Base-by-base conservation (phyloP, 2,888 invertebrate genomes). In the Drosophila rellima region DNA sequence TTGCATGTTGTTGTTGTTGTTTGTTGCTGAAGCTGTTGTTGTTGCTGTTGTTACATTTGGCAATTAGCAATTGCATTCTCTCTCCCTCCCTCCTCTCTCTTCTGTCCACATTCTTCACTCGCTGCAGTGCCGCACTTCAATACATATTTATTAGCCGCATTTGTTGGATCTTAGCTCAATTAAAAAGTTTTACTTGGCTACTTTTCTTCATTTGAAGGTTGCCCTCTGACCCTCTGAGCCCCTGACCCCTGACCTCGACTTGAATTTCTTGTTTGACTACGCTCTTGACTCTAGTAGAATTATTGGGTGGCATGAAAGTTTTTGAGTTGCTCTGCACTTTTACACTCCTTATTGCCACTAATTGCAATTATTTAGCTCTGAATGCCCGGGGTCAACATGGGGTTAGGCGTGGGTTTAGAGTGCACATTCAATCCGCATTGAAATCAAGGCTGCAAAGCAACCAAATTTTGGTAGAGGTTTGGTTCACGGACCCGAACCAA, bases 81-180 rank as follows among this genome's bases (percentile, higher is more conserved):
- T 51, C 45, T 60, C 52, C 61, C n/a, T 17, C 10, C 26, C 48
- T 70, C 51, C 35, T 35, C 33, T 44, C 45, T 62, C 51, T 4
- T 62, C 51, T 4, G 5, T 23, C 0, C 23, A 7, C 23, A 0
- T 6, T 23, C 23, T 26, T 35, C 31, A 40, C 45, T 60, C 48
- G 62, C 59, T 61, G 26, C 54, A n/a, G 29, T 35, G 47, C 62
- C 45, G 70, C 78, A 74, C 77, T 80, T 79, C 82, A 85, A 89
- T 86, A 89, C 89, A 86, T 86, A 86, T 86, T 86, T 86, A 86
- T 86, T 87, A 86, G 86, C 89, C 88, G 85, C 86, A 89, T 86
- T 86, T 84, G 86, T 89, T 86, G 86, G 88, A 87, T 84, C 85
- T 89, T 87, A 75, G 89, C 86, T 87, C 86, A 86, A 86, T 86